Conservation (phyloP, 2,113 vertebrate species). For the Nipponia nippon region DNA sequence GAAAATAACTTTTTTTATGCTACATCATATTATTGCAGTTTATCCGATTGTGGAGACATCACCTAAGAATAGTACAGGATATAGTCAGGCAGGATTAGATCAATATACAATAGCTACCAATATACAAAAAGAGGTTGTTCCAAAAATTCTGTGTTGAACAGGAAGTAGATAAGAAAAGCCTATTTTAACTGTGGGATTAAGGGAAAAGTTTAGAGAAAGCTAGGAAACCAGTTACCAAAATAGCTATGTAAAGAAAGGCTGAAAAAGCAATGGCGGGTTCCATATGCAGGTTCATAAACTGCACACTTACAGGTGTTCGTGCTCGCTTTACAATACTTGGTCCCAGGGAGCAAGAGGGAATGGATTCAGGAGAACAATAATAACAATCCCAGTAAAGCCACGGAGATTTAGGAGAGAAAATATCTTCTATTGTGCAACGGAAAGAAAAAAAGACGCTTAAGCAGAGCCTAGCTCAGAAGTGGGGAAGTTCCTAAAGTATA, state of each 20-base stretch:
- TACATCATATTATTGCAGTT: neutral
- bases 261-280: neutral
- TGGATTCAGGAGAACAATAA: neutral
- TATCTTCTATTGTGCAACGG: neutral
- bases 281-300: neutral
- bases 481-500: neutral
- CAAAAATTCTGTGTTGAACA: neutral
- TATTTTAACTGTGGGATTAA: neutral
- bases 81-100: neutral
- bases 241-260: neutral
- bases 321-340: neutral
- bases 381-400: neutral
- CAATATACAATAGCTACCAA: neutral
- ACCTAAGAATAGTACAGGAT: neutral
- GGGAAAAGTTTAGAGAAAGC: neutral
- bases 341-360: neutral
- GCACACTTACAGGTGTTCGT: neutral
- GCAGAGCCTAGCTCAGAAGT: neutral
- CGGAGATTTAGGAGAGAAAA: neutral
- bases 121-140: neutral
- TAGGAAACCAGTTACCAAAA: neutral
- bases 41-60: neutral
- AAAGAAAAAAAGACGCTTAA: neutral
- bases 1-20: neutral
- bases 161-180: neutral